These are phyloP conservation scores for Carabus problematicus DNA, from an alignment of 2,888 invertebrate genomes.

Conservation along the genomic window DNA sequence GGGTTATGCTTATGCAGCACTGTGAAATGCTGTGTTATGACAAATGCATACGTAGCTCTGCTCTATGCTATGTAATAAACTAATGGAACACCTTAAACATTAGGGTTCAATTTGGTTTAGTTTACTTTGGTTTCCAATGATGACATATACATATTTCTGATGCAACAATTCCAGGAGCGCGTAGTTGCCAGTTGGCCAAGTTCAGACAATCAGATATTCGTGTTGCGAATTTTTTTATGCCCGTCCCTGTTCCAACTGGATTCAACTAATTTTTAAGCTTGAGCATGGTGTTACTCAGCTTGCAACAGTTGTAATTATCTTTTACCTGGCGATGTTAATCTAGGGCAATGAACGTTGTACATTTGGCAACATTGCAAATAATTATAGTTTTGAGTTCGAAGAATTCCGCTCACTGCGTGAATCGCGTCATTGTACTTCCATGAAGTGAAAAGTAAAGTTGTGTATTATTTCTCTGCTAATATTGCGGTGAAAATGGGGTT, in stretches of 20 bases:
- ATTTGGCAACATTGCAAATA: constrained; percentile 2
- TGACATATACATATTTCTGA: constrained; percentile 30
- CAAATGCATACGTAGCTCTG: no score
- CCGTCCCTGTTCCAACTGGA: neutral
- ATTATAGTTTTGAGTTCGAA: constrained; percentile 4
- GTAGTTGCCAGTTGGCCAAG: constrained; percentile 19
- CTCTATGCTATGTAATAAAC: no score
- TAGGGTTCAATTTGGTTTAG: no score
- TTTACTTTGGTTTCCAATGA: constrained; percentile 21
- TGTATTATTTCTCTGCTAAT: constrained; percentile 60
- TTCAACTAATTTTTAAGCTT: neutral
- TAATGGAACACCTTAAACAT: no score
- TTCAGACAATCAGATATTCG: neutral
- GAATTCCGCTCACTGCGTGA: constrained; percentile 8
- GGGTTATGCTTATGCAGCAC: no score
- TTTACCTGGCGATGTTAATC: neutral
- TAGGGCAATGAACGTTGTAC: neutral
- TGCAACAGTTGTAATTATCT: neutral
- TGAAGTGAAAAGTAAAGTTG: constrained; percentile 53
- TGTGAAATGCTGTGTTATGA: no score
- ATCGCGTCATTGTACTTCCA: constrained; percentile 54
- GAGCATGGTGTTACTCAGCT: neutral
- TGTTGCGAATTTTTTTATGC: neutral
- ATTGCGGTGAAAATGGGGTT: constrained; percentile 75
- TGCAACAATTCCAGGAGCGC: constrained; percentile 24